Percentiles rank a stretch among this genome's conserved stretches.
These are phyloP conservation scores for Chaetodon auriga DNA, from an alignment of 2,113 vertebrate genomes.

Conservation along the genomic window DNA sequence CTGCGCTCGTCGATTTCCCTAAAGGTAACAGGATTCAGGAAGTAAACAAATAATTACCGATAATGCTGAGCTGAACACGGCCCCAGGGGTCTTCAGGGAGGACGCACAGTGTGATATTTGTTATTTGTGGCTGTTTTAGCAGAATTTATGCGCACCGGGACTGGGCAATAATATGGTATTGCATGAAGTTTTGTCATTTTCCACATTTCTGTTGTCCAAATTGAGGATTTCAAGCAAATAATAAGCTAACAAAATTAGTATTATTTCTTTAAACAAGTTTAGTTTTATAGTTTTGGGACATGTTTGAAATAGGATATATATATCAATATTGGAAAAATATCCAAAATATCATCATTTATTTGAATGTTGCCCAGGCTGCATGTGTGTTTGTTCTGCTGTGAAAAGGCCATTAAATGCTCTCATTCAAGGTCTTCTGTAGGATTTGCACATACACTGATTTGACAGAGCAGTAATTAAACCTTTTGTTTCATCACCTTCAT, in stretches of 20 bases:
- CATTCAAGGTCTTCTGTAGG: too few relatives aligned
- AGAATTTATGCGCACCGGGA: neutral
- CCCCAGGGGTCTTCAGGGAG: neutral
- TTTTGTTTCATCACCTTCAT: too few relatives aligned
- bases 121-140: neutral
- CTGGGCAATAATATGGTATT: neutral
- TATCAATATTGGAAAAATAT: neutral
- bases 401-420: neutral
- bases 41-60: conserved; percentile 3
- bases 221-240: too few relatives aligned
- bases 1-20: neutral
- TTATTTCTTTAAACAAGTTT: too few relatives aligned
- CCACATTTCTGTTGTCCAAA: too few relatives aligned
- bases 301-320: neutral
- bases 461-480: too few relatives aligned
- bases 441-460: too few relatives aligned
- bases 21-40: conserved; percentile 2
- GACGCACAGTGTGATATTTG: neutral
- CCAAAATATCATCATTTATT: too few relatives aligned
- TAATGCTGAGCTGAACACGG: neutral
- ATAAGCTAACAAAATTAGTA: neutral
- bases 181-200: neutral
- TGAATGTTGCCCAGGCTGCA: neutral
- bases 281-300: too few relatives aligned
- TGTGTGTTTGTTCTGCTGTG: too few relatives aligned